Evolutionary conservation across 2,113 vertebrate species (phyloP).

Genomic region (Cacatua alba): DNA sequence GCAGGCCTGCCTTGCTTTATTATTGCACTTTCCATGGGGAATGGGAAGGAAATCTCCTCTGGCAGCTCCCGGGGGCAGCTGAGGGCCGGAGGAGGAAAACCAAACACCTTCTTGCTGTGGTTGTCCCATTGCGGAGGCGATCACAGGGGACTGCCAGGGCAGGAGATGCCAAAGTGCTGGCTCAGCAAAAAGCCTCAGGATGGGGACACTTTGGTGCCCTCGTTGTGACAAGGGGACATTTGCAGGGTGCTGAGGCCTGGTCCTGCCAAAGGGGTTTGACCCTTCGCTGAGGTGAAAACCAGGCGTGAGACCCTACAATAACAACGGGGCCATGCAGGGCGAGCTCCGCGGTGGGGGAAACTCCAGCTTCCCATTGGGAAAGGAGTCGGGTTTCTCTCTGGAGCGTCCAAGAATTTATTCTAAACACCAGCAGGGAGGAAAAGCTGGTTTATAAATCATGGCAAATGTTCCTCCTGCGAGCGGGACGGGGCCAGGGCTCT

Average conservation of each 20-base stretch:
- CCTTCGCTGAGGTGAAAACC: neutral
- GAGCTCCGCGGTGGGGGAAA: neutral
- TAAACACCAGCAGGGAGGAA: neutral
- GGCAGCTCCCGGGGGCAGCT: neutral
- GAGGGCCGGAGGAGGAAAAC: neutral
- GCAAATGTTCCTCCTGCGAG: neutral
- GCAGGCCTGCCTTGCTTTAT: neutral
- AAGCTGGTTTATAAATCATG: neutral
- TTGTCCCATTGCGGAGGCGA: neutral
- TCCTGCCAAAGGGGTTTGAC: neutral
- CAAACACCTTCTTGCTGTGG: neutral
- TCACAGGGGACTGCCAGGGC: neutral
- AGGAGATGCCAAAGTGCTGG: neutral
- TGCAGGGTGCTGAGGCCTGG: neutral
- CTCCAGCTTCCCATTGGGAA: neutral
- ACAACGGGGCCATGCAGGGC: neutral
- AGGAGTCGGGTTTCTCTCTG: neutral
- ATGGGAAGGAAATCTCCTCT: neutral
- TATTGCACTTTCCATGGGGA: neutral
- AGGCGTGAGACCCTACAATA: neutral
- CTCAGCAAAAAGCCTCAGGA: neutral
- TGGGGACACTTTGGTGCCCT: neutral
- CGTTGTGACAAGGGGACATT: neutral
- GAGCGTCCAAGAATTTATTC: conserved; percentile 18
- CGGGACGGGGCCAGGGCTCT: neutral